Evolutionary conservation across 1,140 invertebrate species (phyloP).

Genomic region (Sarcophaga bullata): DNA sequence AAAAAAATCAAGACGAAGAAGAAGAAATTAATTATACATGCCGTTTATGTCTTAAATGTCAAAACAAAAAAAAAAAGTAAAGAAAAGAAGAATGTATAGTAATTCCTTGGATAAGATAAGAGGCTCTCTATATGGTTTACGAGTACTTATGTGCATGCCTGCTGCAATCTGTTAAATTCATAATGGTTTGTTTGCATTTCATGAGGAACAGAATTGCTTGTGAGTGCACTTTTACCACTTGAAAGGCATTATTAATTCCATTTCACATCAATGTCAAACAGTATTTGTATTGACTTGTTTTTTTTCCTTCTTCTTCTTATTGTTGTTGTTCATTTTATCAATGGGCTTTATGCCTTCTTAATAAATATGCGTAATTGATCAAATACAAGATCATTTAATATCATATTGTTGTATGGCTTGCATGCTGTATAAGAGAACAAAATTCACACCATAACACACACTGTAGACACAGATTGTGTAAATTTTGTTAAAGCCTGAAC

Average conservation of each 20-base stretch:
- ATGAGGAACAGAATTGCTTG: background rate
- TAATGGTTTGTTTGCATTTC: background rate
- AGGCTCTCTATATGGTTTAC: background rate
- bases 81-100: too few relatives aligned
- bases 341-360: background rate
- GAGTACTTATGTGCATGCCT: background rate
- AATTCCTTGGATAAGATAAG: background rate
- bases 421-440: too few relatives aligned
- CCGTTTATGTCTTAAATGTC: background rate
- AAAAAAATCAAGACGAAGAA: too few relatives aligned
- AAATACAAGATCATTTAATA: background rate
- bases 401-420: too few relatives aligned
- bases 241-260: background rate
- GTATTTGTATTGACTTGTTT: background rate
- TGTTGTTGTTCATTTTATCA: background rate
- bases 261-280: background rate
- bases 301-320: too few relatives aligned
- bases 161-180: background rate
- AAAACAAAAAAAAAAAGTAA: background rate
- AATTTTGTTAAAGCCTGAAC: too few relatives aligned
- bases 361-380: background rate
- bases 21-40: background rate
- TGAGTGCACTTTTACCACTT: constrained; percentile 6
- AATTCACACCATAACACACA: too few relatives aligned
- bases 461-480: too few relatives aligned